Conservation (phyloP, 2,113 vertebrate genomes). For the Pangasianodon hypophthalmus region DNA sequence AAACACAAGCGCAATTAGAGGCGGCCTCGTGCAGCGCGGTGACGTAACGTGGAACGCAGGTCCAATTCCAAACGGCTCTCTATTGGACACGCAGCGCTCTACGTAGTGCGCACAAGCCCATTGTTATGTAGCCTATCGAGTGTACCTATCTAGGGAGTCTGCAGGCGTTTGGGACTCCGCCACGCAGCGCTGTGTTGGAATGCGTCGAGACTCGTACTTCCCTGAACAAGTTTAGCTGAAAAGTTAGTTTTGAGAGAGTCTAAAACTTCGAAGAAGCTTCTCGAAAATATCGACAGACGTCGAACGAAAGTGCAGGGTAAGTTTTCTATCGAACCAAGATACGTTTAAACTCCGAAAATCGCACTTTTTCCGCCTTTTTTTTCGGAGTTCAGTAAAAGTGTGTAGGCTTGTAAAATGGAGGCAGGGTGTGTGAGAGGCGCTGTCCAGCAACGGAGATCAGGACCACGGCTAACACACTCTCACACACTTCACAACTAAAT, state of each 20-base stretch:
- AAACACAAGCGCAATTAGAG: not conserved
- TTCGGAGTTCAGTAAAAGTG: constrained; percentile 24
- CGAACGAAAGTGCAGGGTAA: constrained; percentile 41
- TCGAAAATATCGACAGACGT: not conserved
- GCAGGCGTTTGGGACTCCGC: not conserved
- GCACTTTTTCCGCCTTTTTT: constrained; percentile 31
- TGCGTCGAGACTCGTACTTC: constrained; percentile 78
- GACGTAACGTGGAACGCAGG: constrained; percentile 8
- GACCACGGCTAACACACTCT: constrained; percentile 75
- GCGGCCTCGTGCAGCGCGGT: constrained; percentile 9
- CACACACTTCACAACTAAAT: not conserved
- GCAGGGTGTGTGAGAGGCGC: constrained; percentile 70
- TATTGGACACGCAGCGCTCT: not conserved
- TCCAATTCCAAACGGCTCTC: not conserved
- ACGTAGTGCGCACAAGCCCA: not conserved
- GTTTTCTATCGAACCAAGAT: not conserved
- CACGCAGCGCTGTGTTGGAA: constrained; percentile 81
- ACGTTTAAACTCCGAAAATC: not conserved
- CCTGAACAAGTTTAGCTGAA: constrained; percentile 47
- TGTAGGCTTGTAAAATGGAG: constrained; percentile 69
- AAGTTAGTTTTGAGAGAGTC: not conserved
- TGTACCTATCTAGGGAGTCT: not conserved
- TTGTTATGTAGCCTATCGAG: constrained; percentile 11
- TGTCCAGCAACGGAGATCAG: constrained; percentile 79
- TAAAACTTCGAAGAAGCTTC: constrained; percentile 33